Evolutionary conservation across 2,888 invertebrate species (phyloP), one percentile per base, ranked within the genome.

Genomic region (Trichacis sp.): DNA sequence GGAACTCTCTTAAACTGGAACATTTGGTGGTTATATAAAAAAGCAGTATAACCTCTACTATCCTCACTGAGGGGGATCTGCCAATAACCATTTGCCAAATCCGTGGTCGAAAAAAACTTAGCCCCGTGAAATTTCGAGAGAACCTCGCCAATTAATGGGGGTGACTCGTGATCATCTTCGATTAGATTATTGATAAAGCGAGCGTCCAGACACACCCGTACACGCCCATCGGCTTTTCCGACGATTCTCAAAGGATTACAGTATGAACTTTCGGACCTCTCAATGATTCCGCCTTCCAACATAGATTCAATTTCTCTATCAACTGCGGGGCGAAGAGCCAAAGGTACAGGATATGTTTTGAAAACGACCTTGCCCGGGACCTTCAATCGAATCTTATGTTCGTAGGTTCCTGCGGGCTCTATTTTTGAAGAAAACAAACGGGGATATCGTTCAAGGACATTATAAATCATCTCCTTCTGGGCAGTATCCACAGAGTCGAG

Each of bases 171-270:
- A 52, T 81, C 78, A 0, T 72, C 61, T 17, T 74, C 68, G 43
- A 81, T 78, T 19, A 66, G 47, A 8, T 64, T 64, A 65, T 81
- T 81, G 1, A 80, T 38, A 45, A 60, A 68, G 6, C 81, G 38
- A 0, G 78, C 79, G 61, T 80, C 79, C 14, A 79, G 53, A 57
- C 78, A 76, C 18, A 79, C 66, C 2, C 78, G 58, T 1, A 78
- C 60, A 5, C 69, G 48, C 0, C 73, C 73, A 48, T 79, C 75
- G 24, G 76, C 76, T 47, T 77, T 77, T 19, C 64, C 40, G 0
- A 74, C 72, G 8, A 73, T 72, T 1, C 75, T 73, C 15, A 79
- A 47, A 1, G 79, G 79, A 50, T 75, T 77, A 9, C 73, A 66
- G 64, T 68, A 77, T 0, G 69, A 62, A 12, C 74, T 73, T 6